These are phyloP conservation scores for Gephyroberyx darwinii DNA, from an alignment of 2,797 vertebrate species.

Conservation along the genomic window DNA sequence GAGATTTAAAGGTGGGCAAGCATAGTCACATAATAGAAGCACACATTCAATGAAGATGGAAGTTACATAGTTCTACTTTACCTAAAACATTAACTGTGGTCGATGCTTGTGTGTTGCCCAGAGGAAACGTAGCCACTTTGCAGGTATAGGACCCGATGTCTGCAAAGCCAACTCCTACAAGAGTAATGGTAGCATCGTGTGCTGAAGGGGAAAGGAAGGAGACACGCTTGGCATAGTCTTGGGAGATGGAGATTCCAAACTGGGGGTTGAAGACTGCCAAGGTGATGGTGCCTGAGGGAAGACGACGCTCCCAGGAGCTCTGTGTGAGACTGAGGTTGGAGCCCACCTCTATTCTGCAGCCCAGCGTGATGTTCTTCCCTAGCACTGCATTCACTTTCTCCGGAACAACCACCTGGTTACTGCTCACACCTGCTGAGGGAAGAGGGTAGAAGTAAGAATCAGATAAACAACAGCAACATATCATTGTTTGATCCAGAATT, in stretches of 20 bases:
- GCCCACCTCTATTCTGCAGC: slow-evolving; percentile 90
- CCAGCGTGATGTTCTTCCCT: slow-evolving; percentile 93
- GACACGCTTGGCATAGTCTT: slow-evolving; percentile 87
- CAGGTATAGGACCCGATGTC: slow-evolving; percentile 94
- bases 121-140: slow-evolving; percentile 94
- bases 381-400: slow-evolving; percentile 89
- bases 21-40: background rate
- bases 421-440: slow-evolving; percentile 83
- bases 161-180: slow-evolving; percentile 88
- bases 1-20: slow-evolving; percentile 32
- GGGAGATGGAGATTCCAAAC: slow-evolving; percentile 89
- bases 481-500: slow-evolving; percentile 4
- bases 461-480: slow-evolving; percentile 17
- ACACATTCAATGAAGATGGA: slow-evolving; percentile 13
- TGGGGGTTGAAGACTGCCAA: slow-evolving; percentile 93
- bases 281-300: slow-evolving; percentile 85
- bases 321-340: slow-evolving; percentile 90
- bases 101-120: slow-evolving; percentile 92
- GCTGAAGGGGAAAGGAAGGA: slow-evolving; percentile 90
- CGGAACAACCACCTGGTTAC: slow-evolving; percentile 89
- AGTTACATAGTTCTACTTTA: slow-evolving; percentile 75
- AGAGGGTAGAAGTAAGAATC: slow-evolving; percentile 21
- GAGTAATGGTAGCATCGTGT: slow-evolving; percentile 89
- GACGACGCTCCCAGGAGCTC: slow-evolving; percentile 92
- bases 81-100: slow-evolving; percentile 90